These are phyloP conservation scores for Verasper variegatus DNA, from an alignment of 2,113 vertebrate species.

Conservation along the genomic window DNA sequence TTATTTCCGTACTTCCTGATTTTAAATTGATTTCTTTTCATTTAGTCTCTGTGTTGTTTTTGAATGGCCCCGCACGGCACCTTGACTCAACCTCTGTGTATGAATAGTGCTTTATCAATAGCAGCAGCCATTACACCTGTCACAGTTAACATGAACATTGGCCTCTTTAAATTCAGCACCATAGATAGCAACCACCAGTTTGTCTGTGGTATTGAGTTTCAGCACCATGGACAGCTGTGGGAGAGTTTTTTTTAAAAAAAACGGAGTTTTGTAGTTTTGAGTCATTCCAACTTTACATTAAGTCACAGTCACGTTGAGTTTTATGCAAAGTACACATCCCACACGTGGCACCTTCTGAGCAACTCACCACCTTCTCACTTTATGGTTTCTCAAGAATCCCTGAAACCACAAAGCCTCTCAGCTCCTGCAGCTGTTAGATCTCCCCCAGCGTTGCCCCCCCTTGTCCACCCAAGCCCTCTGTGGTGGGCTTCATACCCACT, in stretches of 20 bases:
- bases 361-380: constrained; percentile 41
- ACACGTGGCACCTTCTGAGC: constrained; percentile 27
- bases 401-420: background rate
- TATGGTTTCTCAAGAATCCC: background rate
- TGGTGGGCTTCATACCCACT: background rate
- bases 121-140: background rate
- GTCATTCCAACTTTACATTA: constrained; percentile 22
- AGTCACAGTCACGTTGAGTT: constrained; percentile 50
- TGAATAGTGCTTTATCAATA: too few species aligned
- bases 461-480: background rate
- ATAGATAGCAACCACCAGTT: constrained; percentile 29
- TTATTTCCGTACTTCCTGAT: too few species aligned
- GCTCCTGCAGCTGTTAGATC: background rate
- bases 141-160: background rate
- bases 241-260: background rate
- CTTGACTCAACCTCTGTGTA: background rate
- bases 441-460: background rate
- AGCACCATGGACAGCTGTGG: constrained; percentile 2
- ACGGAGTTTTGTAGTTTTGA: background rate
- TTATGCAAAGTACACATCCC: constrained; percentile 45
- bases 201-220: background rate
- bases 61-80: background rate
- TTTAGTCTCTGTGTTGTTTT: too few species aligned
- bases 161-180: constrained; percentile 32
- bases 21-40: too few species aligned